Percentiles rank a stretch among this genome's conserved stretches.
Evolutionary conservation across 1,140 invertebrate genomes (phyloP).

Genomic region (Propsilocerus akamusi): DNA sequence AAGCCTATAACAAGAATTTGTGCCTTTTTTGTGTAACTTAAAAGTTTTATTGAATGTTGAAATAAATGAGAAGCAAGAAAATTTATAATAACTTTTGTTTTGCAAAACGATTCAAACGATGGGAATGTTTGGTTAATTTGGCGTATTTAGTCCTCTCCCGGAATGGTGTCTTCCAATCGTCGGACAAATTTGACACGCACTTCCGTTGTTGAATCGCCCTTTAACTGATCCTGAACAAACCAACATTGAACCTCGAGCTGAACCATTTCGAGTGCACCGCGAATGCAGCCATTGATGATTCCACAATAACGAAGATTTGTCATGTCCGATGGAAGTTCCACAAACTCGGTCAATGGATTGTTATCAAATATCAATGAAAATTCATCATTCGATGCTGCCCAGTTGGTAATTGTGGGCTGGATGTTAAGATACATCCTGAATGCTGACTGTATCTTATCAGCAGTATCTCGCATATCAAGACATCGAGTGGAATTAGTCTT

Average conservation of each 20-base stretch:
- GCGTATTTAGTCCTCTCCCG: conserved; percentile 87
- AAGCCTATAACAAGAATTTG: too few relatives aligned
- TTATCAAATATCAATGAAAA: conserved; percentile 90
- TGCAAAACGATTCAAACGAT: too few relatives aligned
- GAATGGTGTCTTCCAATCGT: conserved; percentile 91
- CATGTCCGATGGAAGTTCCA: conserved; percentile 88
- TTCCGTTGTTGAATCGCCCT: conserved; percentile 89
- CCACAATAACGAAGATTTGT: conserved; percentile 83
- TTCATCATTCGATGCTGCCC: conserved; percentile 87
- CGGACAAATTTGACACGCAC: conserved; percentile 89
- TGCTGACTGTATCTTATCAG: conserved; percentile 79
- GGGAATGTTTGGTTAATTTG: too few relatives aligned
- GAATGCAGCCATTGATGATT: conserved; percentile 79
- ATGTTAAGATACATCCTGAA: conserved; percentile 82
- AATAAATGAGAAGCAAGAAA: too few relatives aligned
- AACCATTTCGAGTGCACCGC: conserved; percentile 95
- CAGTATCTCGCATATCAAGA: conserved; percentile 90
- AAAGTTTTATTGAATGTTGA: too few relatives aligned
- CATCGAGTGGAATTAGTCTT: conserved; percentile 78
- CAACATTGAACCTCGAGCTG: conserved; percentile 59
- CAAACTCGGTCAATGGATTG: conserved; percentile 96
- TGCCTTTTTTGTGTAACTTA: too few relatives aligned
- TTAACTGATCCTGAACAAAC: conserved; percentile 83
- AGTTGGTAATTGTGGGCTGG: conserved; percentile 77
- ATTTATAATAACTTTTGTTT: too few relatives aligned